Conservation (phyloP, 2,888 invertebrate species). For the Drepana falcataria region DNA sequence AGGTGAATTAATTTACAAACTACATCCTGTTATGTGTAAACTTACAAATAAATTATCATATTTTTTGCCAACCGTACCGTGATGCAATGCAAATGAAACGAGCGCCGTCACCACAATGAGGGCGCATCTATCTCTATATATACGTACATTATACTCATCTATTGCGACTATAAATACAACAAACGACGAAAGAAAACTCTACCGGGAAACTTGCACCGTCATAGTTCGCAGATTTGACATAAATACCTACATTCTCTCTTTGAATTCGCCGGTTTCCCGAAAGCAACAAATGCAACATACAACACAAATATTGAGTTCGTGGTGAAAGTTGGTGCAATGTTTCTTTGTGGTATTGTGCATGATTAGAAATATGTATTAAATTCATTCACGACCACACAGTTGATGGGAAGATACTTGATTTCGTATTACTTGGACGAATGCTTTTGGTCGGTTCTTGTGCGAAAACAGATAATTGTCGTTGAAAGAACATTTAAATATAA, state of each 20-base stretch:
- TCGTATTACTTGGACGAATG: no score
- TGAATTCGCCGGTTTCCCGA: background rate
- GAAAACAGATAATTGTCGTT: no score
- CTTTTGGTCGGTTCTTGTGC: no score
- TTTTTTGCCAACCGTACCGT: conserved; percentile 30
- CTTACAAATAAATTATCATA: background rate
- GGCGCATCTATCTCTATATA: conserved; percentile 15
- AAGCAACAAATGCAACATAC: conserved; percentile 11
- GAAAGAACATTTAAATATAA: no score
- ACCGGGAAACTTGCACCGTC: conserved; percentile 18
- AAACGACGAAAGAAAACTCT: conserved; percentile 17
- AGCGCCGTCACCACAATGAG: conserved; percentile 30
- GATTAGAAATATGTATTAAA: no score
- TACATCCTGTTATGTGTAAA: conserved; percentile 2
- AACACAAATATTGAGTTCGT: conserved; percentile 38
- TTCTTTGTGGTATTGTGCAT: background rate
- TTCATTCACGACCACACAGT: no score
- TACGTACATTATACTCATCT: background rate
- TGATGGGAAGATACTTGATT: no score
- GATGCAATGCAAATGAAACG: conserved; percentile 63
- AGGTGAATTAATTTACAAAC: no score
- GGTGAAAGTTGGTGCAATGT: conserved; percentile 36
- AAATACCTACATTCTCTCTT: background rate
- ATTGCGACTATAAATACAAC: conserved; percentile 11
- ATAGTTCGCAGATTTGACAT: background rate